phyloP scores from a whole-genome alignment of 2,113 vertebrate genomes.

The Rostratula benghalensis region DNA sequence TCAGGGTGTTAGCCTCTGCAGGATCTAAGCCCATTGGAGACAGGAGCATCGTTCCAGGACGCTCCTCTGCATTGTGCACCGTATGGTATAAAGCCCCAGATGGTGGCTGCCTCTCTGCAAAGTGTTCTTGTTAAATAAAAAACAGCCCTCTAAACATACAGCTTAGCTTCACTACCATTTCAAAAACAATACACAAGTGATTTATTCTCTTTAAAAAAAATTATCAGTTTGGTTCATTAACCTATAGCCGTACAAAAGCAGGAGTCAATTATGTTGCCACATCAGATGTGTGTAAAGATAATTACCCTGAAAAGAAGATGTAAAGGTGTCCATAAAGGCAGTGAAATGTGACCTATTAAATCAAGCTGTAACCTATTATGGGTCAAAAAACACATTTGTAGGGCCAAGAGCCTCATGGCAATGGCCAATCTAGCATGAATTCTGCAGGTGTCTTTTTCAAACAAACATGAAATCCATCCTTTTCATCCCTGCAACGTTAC shows the following conservation, averaged over 20 bases:
- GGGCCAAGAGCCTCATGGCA: conserved; percentile 68
- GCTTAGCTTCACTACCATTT: conserved; percentile 47
- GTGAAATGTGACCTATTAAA: conserved; percentile 82
- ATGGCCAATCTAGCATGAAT: conserved; percentile 75
- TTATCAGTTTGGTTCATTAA: conserved; percentile 75
- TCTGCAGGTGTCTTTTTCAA: conserved; percentile 73
- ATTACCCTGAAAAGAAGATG: conserved; percentile 79
- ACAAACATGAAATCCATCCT: conserved; percentile 58
- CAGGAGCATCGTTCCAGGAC: not conserved
- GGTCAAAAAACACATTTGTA: conserved; percentile 79
- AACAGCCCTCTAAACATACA: conserved; percentile 36
- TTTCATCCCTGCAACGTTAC: not conserved
- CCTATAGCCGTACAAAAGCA: conserved; percentile 72
- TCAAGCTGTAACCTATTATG: conserved; percentile 77
- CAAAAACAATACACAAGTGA: conserved; percentile 70
- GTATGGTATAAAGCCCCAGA: conserved; percentile 17
- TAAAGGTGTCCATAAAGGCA: conserved; percentile 78
- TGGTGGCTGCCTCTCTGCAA: conserved; percentile 55
- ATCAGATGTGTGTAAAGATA: conserved; percentile 78
- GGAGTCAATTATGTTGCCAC: conserved; percentile 76
- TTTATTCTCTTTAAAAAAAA: conserved; percentile 68
- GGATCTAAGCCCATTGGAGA: not conserved
- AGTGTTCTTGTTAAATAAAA: conserved; percentile 57
- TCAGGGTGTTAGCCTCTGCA: not conserved
- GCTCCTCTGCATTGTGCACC: not conserved